phyloP scores from a whole-genome alignment of 2,888 invertebrate genomes.

The Scotopteryx bipunctaria region DNA sequence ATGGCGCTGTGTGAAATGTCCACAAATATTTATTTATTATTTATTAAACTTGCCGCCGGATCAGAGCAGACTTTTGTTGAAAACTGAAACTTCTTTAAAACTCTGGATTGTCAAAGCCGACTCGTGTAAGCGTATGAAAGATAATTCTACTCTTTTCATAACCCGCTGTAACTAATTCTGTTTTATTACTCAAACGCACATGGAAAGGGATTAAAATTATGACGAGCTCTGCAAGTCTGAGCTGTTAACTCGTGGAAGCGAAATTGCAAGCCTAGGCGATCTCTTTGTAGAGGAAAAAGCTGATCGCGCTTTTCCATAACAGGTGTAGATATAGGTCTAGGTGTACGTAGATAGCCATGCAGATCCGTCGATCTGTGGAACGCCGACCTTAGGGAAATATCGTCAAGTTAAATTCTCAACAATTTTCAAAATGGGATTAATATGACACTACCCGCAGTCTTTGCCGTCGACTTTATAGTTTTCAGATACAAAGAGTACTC shows the following conservation, averaged over 20 bases:
- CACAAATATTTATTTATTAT: too few species aligned
- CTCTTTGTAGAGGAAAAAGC: constrained; percentile 50
- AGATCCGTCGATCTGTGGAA: constrained; percentile 16
- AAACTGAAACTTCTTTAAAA: too few species aligned
- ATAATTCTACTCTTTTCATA: not conserved
- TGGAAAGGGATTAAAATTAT: constrained; percentile 29
- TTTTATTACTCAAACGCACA: constrained; percentile 9
- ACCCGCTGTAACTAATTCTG: constrained; percentile 3
- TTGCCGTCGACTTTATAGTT: too few species aligned
- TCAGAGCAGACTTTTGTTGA: too few species aligned
- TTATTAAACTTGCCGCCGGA: too few species aligned
- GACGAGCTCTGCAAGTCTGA: constrained; percentile 23
- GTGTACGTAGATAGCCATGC: constrained; percentile 11
- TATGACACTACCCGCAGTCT: not conserved
- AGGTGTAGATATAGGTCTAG: constrained; percentile 1
- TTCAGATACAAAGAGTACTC: too few species aligned
- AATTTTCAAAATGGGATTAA: constrained; percentile 14
- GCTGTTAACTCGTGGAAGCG: constrained; percentile 44
- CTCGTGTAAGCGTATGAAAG: not conserved
- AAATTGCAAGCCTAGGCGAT: constrained; percentile 51
- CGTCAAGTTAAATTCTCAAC: constrained; percentile 5
- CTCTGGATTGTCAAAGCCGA: not conserved
- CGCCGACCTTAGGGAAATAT: constrained; percentile 25
- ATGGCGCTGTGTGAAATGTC: too few species aligned
- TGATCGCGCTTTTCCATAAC: constrained; percentile 29